Evolutionary conservation across 2,888 invertebrate species (phyloP).

Genomic region (Troilus luridus): DNA sequence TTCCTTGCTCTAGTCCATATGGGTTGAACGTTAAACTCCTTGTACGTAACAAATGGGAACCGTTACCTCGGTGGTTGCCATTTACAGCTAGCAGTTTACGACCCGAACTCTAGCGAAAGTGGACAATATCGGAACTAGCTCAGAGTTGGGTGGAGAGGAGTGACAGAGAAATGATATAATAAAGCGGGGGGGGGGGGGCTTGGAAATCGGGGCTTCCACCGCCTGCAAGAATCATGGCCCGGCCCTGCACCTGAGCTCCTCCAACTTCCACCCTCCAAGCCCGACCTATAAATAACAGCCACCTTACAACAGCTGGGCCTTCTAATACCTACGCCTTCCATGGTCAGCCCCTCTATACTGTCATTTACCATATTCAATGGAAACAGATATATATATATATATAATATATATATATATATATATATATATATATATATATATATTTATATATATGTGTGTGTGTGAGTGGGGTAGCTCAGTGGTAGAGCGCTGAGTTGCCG

Average conservation of each 20-base stretch:
- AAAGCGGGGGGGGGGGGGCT: neutral
- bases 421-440: no score
- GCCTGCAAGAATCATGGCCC: conserved; percentile 10
- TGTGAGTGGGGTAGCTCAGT: no score
- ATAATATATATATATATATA: no score
- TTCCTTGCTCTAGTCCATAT: neutral
- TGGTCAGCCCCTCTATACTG: neutral
- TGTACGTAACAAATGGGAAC: neutral
- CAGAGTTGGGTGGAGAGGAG: neutral
- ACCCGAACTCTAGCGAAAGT: neutral
- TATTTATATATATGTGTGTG: no score
- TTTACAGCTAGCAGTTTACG: neutral
- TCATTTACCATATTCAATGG: neutral
- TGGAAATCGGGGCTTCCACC: neutral
- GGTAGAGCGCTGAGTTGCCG: no score
- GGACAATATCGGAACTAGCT: conserved; percentile 14
- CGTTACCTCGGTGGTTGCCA: neutral
- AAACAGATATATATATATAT: no score
- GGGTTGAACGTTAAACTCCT: neutral
- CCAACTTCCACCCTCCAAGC: neutral
- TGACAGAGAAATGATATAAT: conserved; percentile 34
- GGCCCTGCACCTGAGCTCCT: neutral
- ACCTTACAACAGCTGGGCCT: conserved; percentile 28
- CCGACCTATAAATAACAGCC: conserved; percentile 20
- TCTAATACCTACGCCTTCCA: neutral